Conservation (phyloP, 2,888 invertebrate genomes). For the Diarsia mendica region DNA sequence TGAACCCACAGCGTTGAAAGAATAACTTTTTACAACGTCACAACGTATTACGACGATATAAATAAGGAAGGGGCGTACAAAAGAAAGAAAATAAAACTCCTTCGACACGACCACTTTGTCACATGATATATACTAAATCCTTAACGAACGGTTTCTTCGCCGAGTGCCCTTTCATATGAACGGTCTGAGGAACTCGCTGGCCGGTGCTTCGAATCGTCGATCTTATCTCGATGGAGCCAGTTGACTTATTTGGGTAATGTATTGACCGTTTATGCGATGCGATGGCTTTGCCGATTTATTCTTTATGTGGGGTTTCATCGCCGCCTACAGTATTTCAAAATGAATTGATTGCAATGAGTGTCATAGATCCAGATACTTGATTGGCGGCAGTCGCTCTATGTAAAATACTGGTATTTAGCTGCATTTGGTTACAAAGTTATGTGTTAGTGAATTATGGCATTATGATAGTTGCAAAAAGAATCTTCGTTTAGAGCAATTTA, state of each 20-base stretch:
- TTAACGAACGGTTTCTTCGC: slow-evolving; percentile 49
- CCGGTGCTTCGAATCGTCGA: slow-evolving; percentile 24
- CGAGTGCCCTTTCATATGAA: slow-evolving; percentile 45
- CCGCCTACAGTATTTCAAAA: background rate
- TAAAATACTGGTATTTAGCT: too few relatives aligned
- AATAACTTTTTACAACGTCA: slow-evolving; percentile 41
- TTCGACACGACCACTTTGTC: slow-evolving; percentile 53
- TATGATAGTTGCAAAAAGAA: background rate
- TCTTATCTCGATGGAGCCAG: slow-evolving; percentile 44
- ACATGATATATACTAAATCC: slow-evolving; percentile 49
- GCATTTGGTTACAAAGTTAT: too few relatives aligned
- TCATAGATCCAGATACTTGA: background rate
- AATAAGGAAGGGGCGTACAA: slow-evolving; percentile 44
- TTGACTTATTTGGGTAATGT: slow-evolving; percentile 38
- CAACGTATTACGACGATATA: slow-evolving; percentile 53
- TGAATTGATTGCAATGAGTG: background rate
- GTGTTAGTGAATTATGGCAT: background rate
- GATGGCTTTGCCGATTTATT: slow-evolving; percentile 21
- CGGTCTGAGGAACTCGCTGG: slow-evolving; percentile 23
- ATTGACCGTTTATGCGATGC: slow-evolving; percentile 18
- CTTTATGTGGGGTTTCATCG: background rate
- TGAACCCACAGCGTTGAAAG: slow-evolving; percentile 29
- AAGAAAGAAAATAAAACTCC: slow-evolving; percentile 54
- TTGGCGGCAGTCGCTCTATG: background rate
- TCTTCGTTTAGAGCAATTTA: background rate